Evolutionary conservation across 2,888 invertebrate genomes (phyloP).

Genomic region (Drosophila paramelanica): DNA sequence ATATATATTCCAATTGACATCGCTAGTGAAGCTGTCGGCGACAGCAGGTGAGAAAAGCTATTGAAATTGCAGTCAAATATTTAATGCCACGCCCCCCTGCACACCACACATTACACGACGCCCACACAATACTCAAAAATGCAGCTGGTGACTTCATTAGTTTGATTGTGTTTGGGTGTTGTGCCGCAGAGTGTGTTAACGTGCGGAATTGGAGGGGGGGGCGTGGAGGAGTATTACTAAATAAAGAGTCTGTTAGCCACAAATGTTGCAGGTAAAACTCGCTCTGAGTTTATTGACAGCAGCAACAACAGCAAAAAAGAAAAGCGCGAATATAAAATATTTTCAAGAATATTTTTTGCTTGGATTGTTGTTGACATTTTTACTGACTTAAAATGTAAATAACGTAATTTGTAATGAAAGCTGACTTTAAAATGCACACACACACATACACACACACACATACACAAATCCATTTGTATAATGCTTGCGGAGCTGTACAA

Average conservation of each 20-base stretch:
- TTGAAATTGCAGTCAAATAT: conserved; percentile 51
- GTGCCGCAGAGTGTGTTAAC: neutral
- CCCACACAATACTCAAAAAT: conserved; percentile 8
- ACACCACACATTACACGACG: neutral
- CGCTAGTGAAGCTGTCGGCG: conserved; percentile 42
- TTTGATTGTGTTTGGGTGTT: conserved; percentile 40
- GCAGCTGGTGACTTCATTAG: conserved; percentile 56
- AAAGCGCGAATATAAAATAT: conserved; percentile 22
- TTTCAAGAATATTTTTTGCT: conserved; percentile 31
- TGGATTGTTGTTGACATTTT: conserved; percentile 30
- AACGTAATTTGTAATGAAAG: conserved; percentile 76
- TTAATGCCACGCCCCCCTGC: conserved; percentile 36
- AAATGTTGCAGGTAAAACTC: conserved; percentile 38
- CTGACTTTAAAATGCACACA: conserved; percentile 27
- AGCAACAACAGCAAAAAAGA: conserved; percentile 14
- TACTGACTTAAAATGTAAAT: conserved; percentile 64
- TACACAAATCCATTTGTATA: conserved; percentile 47
- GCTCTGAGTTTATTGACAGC: conserved; percentile 58
- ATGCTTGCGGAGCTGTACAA: conserved; percentile 49
- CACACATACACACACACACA: conserved; percentile 16
- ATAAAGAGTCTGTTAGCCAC: conserved; percentile 38
- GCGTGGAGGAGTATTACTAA: neutral
- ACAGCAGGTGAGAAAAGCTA: conserved; percentile 51
- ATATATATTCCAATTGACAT: conserved; percentile 40
- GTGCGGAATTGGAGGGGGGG: neutral